phyloP scores from a whole-genome alignment of 2,888 invertebrate species.

The Hesperia comma region DNA sequence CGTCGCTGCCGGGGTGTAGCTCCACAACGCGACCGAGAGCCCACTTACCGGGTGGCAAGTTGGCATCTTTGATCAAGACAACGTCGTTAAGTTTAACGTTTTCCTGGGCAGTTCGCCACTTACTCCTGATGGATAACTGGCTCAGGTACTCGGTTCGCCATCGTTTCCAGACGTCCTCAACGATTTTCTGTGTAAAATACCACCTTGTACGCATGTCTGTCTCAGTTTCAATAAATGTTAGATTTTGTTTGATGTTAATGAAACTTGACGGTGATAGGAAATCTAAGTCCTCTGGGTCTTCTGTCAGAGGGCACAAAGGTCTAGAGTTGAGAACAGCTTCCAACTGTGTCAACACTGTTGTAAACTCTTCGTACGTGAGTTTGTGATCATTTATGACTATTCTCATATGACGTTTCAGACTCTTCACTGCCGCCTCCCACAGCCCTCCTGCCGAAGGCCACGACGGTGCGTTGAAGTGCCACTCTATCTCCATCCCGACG shows the following conservation, averaged over 20 bases:
- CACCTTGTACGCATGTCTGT: constrained; percentile 14
- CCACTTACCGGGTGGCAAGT: constrained; percentile 22
- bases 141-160: constrained; percentile 7
- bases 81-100: constrained; percentile 31
- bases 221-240: constrained; percentile 33
- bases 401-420: constrained; percentile 32
- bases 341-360: constrained; percentile 39
- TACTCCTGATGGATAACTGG: constrained; percentile 6
- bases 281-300: constrained; percentile 38
- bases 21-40: constrained; percentile 9
- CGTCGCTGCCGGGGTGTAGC: constrained; percentile 5
- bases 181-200: too few relatives aligned
- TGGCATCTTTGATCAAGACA: constrained; percentile 35
- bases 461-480: constrained; percentile 40
- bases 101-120: constrained; percentile 16
- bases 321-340: constrained; percentile 42
- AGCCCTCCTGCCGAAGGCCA: constrained; percentile 36
- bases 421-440: constrained; percentile 40
- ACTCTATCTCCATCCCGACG: constrained; percentile 26
- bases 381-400: constrained; percentile 33
- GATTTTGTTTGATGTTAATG: constrained; percentile 19
- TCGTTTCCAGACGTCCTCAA: neutral
- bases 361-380: constrained; percentile 40
- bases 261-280: constrained; percentile 40
- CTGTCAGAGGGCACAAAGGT: constrained; percentile 38